Evolutionary conservation across 2,113 vertebrate species (phyloP), one percentile per base, ranked within the genome.

Genomic region (Plecturocebus donacophilus): DNA sequence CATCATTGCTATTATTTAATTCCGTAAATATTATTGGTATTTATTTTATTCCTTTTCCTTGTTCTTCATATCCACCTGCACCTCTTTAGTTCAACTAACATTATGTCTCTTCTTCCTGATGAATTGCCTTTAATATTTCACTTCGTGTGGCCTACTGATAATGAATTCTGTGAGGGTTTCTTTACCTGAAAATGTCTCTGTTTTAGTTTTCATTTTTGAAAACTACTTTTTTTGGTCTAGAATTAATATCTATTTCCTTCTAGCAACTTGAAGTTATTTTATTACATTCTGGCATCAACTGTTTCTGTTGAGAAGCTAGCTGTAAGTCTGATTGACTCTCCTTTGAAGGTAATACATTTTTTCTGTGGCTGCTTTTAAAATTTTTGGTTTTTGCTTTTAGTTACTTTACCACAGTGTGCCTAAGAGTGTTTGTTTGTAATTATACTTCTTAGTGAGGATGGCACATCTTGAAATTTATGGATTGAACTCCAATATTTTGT

Each of bases 91-190:
- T 66, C 77, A 82, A 30, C 5, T 54, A 42, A 80, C 40, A 66
- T 30, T 89, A 61, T 61, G 79, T 64, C 88, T 85, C 16, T 75
- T 91, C 89, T 86, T 19, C 20, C 20, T 91, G 4, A 84, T 75
- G 27, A 87, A 81, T 87, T 14, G 17, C 35, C 7, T 88, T 21
- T 87, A 42, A 52, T 61, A 49, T 49, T 64, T 87, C 14, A 82
- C 87, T 95, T 61, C 40, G 1, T 66, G 3, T 45, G 76, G 14
- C 5, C 76, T 66, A 27, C 32, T 92, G 64, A 79, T 83, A 61
- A 68, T 87, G 19, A 94, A 90, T 73, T 86, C n/a, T 94, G 19
- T 89, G 17, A 61, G 13, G 47, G 76, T 87, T 97, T 83, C 30
- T 94, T 90, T 90, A 11, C 86, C 49, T 80, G n/a, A 80, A 27